phyloP scores from a whole-genome alignment of 1,140 invertebrate genomes.

The Trinorchestia longiramus region DNA sequence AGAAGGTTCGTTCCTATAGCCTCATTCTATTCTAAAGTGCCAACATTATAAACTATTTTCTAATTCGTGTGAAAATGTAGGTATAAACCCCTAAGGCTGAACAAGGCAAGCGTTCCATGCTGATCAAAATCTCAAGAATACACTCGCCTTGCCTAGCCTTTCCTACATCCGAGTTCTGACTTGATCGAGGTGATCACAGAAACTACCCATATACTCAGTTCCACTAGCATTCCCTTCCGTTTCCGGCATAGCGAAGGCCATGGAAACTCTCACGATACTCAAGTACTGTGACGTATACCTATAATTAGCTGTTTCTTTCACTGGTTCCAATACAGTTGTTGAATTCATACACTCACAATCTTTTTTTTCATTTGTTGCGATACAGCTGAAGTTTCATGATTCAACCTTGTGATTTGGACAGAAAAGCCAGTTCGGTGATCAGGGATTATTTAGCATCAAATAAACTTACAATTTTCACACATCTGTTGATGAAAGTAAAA shows the following conservation, averaged over 20 bases:
- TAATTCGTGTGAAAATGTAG: no score
- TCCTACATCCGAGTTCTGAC: neutral
- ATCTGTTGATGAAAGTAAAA: no score
- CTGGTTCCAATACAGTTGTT: neutral
- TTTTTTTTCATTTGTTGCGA: no score
- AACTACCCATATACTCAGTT: neutral
- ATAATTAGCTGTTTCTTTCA: neutral
- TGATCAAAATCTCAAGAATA: neutral
- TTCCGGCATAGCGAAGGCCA: neutral
- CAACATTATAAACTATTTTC: no score
- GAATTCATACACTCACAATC: no score
- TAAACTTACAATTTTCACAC: no score
- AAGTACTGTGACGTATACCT: neutral
- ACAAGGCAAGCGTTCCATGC: neutral
- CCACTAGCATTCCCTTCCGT: neutral
- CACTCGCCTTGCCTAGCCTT: neutral
- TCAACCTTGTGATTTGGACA: neutral
- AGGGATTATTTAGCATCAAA: no score
- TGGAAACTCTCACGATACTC: neutral
- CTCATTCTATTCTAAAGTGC: no score
- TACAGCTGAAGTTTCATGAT: neutral
- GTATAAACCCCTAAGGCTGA: neutral
- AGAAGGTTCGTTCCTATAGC: no score
- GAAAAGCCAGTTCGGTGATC: neutral
- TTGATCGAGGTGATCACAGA: neutral